These are phyloP conservation scores for Anser cygnoides DNA, from an alignment of 2,113 vertebrate species.

Conservation along the genomic window DNA sequence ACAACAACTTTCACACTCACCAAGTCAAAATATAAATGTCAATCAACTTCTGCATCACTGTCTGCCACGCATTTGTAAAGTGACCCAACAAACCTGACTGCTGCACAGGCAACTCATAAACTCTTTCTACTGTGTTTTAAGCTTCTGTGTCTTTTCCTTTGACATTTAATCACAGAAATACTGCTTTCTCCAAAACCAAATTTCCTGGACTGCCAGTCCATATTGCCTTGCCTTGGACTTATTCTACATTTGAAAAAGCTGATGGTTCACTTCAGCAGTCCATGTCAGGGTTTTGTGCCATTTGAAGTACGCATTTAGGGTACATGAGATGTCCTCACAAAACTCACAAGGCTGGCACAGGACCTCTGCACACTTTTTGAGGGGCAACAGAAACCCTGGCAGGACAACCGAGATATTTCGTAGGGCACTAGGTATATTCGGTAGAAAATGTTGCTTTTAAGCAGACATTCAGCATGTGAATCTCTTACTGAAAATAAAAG, in stretches of 20 bases:
- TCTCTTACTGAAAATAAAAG: background rate
- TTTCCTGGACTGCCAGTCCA: background rate
- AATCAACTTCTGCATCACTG: background rate
- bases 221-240: background rate
- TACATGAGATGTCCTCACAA: fast-evolving
- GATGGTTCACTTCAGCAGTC: background rate
- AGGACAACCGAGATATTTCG: background rate
- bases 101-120: background rate
- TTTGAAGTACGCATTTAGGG: background rate
- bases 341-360: background rate
- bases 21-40: background rate
- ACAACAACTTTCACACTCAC: background rate
- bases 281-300: background rate
- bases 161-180: background rate
- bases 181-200: background rate
- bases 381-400: background rate
- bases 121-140: background rate
- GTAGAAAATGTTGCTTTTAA: background rate
- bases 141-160: background rate
- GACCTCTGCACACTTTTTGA: background rate
- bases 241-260: background rate
- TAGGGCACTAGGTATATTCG: background rate
- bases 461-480: background rate
- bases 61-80: background rate
- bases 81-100: background rate